Evolutionary conservation across 2,113 vertebrate genomes (phyloP).

Genomic region (Neolamprologus longior): DNA sequence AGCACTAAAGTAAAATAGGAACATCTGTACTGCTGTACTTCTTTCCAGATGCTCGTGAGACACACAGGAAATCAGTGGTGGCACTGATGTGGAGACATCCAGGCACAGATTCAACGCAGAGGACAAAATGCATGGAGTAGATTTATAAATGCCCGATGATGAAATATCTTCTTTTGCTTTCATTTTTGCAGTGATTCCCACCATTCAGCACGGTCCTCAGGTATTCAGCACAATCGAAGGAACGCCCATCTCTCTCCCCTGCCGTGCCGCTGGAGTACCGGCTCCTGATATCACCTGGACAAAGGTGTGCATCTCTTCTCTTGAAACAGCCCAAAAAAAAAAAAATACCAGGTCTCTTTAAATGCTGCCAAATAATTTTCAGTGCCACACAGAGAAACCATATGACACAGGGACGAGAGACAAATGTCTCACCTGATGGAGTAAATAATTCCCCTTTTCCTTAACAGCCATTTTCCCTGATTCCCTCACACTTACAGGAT

Average conservation of each 20-base stretch:
- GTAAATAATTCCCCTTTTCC: neutral
- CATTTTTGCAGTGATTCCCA: conserved; percentile 80
- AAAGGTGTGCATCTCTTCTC: conserved; percentile 73
- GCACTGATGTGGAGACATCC: neutral
- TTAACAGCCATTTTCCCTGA: neutral
- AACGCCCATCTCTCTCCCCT: conserved; percentile 80
- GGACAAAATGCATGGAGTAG: neutral
- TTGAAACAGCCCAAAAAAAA: neutral
- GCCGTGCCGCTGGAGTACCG: conserved; percentile 83
- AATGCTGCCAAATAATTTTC: neutral
- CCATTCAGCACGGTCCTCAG: conserved; percentile 91
- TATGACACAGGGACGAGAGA: neutral
- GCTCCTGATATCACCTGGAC: conserved; percentile 85
- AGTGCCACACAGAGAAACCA: neutral
- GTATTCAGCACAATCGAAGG: conserved; percentile 93
- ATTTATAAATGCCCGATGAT: neutral
- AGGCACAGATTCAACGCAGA: neutral
- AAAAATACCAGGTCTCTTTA: neutral
- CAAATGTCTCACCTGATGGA: neutral
- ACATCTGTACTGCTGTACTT: neutral
- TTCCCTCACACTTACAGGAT: neutral
- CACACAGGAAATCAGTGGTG: neutral
- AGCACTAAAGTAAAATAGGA: neutral
- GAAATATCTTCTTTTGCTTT: neutral
- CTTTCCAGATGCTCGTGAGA: neutral